These are phyloP conservation scores for Galaxea fascicularis DNA, from an alignment of 92 coral and sea anemone species.

Conservation along the genomic window DNA sequence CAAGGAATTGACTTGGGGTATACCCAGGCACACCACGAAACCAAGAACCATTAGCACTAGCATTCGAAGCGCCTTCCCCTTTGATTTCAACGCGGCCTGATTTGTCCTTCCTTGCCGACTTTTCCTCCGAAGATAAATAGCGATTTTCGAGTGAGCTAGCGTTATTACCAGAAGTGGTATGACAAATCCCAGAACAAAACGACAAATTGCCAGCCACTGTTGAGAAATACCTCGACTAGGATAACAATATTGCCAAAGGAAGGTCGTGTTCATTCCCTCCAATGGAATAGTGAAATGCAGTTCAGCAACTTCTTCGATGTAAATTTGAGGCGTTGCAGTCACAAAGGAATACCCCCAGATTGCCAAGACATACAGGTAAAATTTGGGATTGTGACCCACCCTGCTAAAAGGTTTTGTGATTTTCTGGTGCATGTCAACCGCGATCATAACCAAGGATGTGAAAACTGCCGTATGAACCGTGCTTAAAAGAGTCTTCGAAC, in stretches of 20 bases:
- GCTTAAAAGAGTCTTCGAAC: neutral
- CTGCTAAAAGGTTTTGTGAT: constrained; percentile 31
- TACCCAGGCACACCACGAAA: constrained; percentile 22
- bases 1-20: neutral
- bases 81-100: constrained; percentile 33
- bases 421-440: constrained; percentile 29
- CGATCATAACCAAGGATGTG: constrained; percentile 31
- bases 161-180: constrained; percentile 13
- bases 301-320: neutral
- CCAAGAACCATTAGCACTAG: constrained; percentile 25
- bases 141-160: constrained; percentile 13
- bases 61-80: constrained; percentile 29
- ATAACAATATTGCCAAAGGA: neutral
- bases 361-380: neutral
- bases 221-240: neutral
- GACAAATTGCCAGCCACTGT: neutral
- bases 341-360: constrained; percentile 34
- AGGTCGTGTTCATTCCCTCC: neutral
- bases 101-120: constrained; percentile 16
- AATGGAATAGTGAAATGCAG: neutral
- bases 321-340: constrained; percentile 9
- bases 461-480: constrained; percentile 5
- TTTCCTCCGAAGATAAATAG: constrained; percentile 29
- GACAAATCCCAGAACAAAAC: constrained; percentile 16
- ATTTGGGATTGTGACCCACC: constrained; percentile 13